Percentiles rank a stretch among this genome's conserved stretches.
These are phyloP conservation scores for Campoplex capitator DNA, from an alignment of 2,888 invertebrate species.

Conservation along the genomic window DNA sequence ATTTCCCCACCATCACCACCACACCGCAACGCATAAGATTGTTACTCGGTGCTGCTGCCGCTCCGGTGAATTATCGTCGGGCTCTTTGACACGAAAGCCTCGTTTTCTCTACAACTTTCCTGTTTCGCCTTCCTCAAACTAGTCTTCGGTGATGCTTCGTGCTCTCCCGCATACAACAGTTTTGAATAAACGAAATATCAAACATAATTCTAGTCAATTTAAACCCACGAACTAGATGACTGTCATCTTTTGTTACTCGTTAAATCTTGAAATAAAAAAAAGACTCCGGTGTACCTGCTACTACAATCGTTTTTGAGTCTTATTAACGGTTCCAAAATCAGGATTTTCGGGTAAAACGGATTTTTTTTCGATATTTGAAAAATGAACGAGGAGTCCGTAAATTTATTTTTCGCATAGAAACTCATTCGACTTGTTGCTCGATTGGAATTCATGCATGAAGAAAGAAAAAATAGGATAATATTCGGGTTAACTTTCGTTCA, in stretches of 20 bases:
- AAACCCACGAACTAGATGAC: slow-evolving; percentile 14
- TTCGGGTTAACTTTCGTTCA: neutral
- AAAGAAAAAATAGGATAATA: neutral
- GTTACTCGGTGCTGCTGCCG: slow-evolving; percentile 39
- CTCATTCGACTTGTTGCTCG: neutral
- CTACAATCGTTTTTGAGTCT: neutral
- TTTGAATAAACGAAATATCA: slow-evolving; percentile 49
- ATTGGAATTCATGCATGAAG: too few species aligned
- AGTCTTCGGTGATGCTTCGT: slow-evolving; percentile 68
- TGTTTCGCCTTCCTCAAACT: slow-evolving; percentile 77
- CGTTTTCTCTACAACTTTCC: slow-evolving; percentile 82
- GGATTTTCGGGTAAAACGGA: neutral
- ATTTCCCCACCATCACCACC: slow-evolving; percentile 21
- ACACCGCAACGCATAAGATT: slow-evolving; percentile 8
- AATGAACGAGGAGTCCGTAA: too few species aligned
- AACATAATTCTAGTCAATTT: slow-evolving; percentile 25
- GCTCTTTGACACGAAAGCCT: slow-evolving; percentile 81
- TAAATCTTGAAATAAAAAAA: neutral
- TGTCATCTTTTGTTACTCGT: neutral
- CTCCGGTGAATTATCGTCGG: slow-evolving; percentile 74
- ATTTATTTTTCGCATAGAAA: neutral
- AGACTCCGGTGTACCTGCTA: neutral
- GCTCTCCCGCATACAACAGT: slow-evolving; percentile 47
- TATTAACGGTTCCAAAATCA: neutral
- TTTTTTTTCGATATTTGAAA: too few species aligned